Evolutionary conservation across 2,113 vertebrate species (phyloP).

Genomic region (Redunca redunca): DNA sequence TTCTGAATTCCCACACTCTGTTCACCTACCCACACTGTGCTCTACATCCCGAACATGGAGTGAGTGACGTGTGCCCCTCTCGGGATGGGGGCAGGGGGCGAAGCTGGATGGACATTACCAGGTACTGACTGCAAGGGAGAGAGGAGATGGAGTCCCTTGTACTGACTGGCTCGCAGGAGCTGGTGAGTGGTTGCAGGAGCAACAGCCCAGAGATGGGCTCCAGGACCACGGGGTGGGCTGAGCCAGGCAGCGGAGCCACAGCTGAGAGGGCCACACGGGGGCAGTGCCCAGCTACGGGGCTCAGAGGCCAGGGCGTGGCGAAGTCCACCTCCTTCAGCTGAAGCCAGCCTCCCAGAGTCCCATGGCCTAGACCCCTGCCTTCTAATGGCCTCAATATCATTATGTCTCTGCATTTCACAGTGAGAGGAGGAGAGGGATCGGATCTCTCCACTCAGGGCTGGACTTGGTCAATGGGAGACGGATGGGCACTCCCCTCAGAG

Average conservation of each 20-base stretch:
- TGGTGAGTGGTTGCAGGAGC: background rate
- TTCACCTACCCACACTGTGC: background rate
- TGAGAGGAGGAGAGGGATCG: background rate
- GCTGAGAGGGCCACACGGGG: rapidly evolving
- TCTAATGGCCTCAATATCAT: background rate
- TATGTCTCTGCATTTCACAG: background rate
- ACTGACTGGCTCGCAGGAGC: background rate
- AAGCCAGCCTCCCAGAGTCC: background rate
- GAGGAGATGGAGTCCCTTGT: background rate
- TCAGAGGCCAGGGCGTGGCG: background rate
- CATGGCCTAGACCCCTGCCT: background rate
- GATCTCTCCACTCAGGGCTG: background rate
- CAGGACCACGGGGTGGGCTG: rapidly evolving
- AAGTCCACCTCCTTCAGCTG: background rate
- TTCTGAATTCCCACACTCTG: background rate
- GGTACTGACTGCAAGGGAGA: background rate
- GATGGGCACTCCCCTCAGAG: background rate
- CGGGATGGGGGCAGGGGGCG: rapidly evolving
- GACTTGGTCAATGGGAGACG: rapidly evolving
- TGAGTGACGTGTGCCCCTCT: rapidly evolving
- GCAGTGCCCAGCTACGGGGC: background rate
- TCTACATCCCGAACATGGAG: background rate
- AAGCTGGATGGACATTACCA: rapidly evolving
- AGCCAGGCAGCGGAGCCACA: rapidly evolving
- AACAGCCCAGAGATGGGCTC: background rate